A percentile compares a stretch with the other conserved stretches of the same genome.
These are phyloP conservation scores for Abramis brama DNA, from an alignment of 2,113 vertebrate species.

Conservation along the genomic window DNA sequence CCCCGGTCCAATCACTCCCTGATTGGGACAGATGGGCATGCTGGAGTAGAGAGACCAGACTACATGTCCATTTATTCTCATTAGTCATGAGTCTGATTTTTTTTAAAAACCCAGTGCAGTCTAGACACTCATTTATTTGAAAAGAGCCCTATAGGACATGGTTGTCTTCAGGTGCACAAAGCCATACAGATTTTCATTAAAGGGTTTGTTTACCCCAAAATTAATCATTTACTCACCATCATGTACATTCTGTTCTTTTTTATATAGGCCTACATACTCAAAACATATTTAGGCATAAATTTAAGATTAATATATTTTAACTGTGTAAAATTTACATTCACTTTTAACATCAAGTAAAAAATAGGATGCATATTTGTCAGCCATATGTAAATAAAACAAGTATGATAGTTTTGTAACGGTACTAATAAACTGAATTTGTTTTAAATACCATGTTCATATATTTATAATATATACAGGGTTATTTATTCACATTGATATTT, in stretches of 20 bases:
- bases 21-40: slow-evolving; percentile 64
- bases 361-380: neutral
- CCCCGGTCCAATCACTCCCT: slow-evolving; percentile 33
- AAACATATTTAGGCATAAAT: neutral
- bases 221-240: neutral
- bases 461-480: too few species aligned
- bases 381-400: neutral
- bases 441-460: neutral
- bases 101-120: neutral
- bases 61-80: slow-evolving; percentile 67
- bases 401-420: neutral
- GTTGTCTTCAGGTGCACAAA: neutral
- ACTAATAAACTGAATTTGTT: neutral
- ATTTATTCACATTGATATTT: too few species aligned
- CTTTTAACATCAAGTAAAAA: neutral
- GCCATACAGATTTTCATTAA: neutral
- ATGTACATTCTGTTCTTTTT: neutral
- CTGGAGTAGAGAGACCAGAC: slow-evolving; percentile 50
- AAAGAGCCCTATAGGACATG: neutral
- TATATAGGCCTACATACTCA: neutral
- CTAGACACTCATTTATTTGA: neutral
- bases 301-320: neutral
- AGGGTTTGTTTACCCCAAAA: neutral
- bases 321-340: neutral
- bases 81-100: slow-evolving; percentile 51